A percentile compares a stretch with the other conserved stretches of the same genome.
These are phyloP conservation scores for Onchidella celtica DNA, from an alignment of 2,888 invertebrate species.

Conservation along the genomic window DNA sequence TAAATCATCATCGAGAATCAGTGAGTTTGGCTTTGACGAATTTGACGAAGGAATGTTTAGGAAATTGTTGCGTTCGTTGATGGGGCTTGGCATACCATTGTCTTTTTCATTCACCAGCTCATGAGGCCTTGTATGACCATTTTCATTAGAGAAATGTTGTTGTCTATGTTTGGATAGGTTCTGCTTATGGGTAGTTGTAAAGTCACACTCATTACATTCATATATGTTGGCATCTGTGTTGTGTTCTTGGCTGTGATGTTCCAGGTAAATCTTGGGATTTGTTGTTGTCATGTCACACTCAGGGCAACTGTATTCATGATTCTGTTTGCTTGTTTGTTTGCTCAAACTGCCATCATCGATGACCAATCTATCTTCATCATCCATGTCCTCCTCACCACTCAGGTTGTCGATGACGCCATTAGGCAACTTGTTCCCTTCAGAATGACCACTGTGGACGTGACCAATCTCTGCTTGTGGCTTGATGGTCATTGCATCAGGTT, in stretches of 20 bases:
- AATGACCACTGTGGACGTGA: neutral
- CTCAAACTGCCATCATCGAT: slow-evolving; percentile 48
- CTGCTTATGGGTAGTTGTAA: slow-evolving; percentile 76
- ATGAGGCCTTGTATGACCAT: too few species aligned
- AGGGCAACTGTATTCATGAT: slow-evolving; percentile 37
- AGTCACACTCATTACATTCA: slow-evolving; percentile 75
- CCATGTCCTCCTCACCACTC: slow-evolving; percentile 58
- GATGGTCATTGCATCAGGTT: slow-evolving; percentile 34
- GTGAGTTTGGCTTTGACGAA: neutral
- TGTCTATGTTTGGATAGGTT: slow-evolving; percentile 72
- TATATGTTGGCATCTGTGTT: slow-evolving; percentile 68
- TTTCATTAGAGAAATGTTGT: slow-evolving; percentile 64
- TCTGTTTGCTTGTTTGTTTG: neutral
- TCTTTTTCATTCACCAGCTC: too few species aligned
- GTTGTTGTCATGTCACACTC: slow-evolving; percentile 66
- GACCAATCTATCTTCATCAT: slow-evolving; percentile 64
- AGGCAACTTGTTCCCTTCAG: neutral
- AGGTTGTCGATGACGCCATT: slow-evolving; percentile 20
- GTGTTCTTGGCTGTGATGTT: slow-evolving; percentile 72
- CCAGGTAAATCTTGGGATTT: slow-evolving; percentile 69
- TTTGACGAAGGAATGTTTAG: neutral
- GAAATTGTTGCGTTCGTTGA: slow-evolving; percentile 17
- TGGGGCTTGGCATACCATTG: neutral
- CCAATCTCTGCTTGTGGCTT: neutral
- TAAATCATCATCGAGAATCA: slow-evolving; percentile 52